Base-by-base conservation (phyloP, 2,888 invertebrate genomes). In the Tachina lurida region DNA sequence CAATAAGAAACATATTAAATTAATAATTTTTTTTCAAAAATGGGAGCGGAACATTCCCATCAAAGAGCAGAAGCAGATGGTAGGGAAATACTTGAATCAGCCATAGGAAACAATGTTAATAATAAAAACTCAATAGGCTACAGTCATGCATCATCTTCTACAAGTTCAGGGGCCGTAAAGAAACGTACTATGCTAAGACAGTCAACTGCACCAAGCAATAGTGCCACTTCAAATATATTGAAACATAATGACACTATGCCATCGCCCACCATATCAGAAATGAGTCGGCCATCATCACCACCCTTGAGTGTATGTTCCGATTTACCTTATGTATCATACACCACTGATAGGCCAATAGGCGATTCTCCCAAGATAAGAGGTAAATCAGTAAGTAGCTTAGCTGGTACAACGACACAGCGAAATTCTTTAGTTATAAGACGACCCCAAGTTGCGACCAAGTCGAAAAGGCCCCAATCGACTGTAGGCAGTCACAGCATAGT, bases 301-400 rank as follows among this genome's bases (percentile, higher is more conserved):
- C 97, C 97, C 0, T 96, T 97, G 0, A 97, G 97, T 89, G 95
- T 98, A 12, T 97, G 97, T 91, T 96, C 97, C 0, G 98, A 98
- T 91, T 93, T 98, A 75, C 98, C 98, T 0, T 98, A 98, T 91
- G 97, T 98, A 89, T 97, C 97, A 0, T 98, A 98, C 88, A 97
- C 97, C 0, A 97, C 97, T 91, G 94, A 97, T 79, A 97, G 97
- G 12, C 98, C 98, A 74, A 97, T 97, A 89, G 96, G 96, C 95
- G 97, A 97, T 93, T 97, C 97, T 0, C 97, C 97, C 0, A 97
- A 97, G 91, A 94, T 96, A 86, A 95, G 96, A 1, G 95, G 95
- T 31, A 96, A 93, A 88, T 90, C 90, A 19, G 88, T 88, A 45
- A 89, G 87, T 87, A 88, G 87, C 87, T 89, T 89, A 68, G 89